Evolutionary conservation across 2,113 vertebrate species (phyloP).

Genomic region (Herpetotheres cachinnans): DNA sequence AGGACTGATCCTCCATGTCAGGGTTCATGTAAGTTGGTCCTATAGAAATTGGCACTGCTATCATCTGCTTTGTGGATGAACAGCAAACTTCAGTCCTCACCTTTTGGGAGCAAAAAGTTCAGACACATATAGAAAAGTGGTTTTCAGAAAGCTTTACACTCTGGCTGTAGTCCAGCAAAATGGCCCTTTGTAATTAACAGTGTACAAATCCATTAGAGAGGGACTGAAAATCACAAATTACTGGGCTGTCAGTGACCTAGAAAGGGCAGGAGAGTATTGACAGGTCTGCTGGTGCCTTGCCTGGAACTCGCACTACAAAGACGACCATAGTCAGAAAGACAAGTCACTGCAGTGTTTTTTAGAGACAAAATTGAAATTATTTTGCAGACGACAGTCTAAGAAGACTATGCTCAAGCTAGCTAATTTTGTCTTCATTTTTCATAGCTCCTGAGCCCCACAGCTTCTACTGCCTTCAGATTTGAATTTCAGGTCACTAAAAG

Average conservation of each 20-base stretch:
- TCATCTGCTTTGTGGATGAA: neutral
- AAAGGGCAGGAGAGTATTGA: neutral
- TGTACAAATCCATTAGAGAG: neutral
- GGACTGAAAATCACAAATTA: neutral
- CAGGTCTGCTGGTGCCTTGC: neutral
- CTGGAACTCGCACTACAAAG: neutral
- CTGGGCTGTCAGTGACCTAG: neutral
- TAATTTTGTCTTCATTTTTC: neutral
- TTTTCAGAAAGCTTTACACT: neutral
- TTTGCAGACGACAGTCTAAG: neutral
- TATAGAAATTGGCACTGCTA: neutral
- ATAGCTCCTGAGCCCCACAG: neutral
- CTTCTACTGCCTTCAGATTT: neutral
- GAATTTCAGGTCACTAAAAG: neutral
- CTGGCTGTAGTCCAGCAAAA: neutral
- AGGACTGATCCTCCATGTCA: neutral
- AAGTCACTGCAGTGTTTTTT: neutral
- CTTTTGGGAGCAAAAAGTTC: neutral
- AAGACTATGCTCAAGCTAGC: neutral
- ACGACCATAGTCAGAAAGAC: neutral
- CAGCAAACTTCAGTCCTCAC: neutral
- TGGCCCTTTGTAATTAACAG: neutral
- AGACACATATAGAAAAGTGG: neutral
- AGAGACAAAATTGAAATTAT: neutral
- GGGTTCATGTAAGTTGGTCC: neutral